Conservation (phyloP, 1,140 invertebrate species). For the Sarcophaga peregrina region DNA sequence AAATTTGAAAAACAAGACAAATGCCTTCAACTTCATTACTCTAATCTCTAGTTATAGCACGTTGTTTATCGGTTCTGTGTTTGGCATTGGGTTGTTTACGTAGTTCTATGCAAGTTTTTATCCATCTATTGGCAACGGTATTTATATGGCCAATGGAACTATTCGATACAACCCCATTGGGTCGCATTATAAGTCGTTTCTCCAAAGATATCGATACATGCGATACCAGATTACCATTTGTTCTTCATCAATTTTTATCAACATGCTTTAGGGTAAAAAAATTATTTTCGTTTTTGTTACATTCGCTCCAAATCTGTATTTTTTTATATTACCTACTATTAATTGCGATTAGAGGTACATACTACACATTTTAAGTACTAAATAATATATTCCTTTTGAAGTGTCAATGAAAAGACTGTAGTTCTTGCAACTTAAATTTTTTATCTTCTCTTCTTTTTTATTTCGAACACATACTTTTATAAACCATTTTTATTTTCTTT, state of each 20-base stretch:
- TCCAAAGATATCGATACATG: slow-evolving; percentile 79
- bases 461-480: neutral
- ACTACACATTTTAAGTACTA: no score
- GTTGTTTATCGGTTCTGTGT: slow-evolving; percentile 61
- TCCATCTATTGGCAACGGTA: slow-evolving; percentile 71
- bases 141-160: slow-evolving; percentile 78
- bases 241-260: slow-evolving; percentile 53
- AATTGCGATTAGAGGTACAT: no score
- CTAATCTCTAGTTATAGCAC: slow-evolving; percentile 60
- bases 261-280: slow-evolving; percentile 61
- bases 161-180: slow-evolving; percentile 82
- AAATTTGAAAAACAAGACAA: slow-evolving; percentile 35
- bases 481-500: neutral
- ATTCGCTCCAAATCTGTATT: no score
- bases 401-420: slow-evolving; percentile 1
- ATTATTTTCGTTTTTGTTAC: no score
- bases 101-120: slow-evolving; percentile 70
- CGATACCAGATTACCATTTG: slow-evolving; percentile 70
- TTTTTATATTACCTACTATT: no score
- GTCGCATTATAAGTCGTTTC: slow-evolving; percentile 81
- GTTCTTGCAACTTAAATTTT: slow-evolving; percentile 1
- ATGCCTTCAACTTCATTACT: slow-evolving; percentile 17
- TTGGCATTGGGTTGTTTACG: slow-evolving; percentile 66
- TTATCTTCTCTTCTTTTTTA: neutral
- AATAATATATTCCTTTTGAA: neutral